Base-by-base conservation (phyloP, 1,140 invertebrate genomes). In the Neodiprion lecontei region DNA sequence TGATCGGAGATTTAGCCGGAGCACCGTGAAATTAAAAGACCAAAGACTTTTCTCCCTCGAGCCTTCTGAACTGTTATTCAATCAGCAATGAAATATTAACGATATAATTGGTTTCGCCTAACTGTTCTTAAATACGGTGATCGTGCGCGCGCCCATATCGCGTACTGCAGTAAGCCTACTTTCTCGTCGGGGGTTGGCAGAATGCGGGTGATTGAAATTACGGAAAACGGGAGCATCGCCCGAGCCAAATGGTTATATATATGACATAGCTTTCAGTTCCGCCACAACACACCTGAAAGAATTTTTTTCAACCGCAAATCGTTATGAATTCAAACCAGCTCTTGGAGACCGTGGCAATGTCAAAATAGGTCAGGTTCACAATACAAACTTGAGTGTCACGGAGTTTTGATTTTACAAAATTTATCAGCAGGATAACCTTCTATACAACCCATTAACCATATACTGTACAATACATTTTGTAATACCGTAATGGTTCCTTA, bases 11-110 rank as follows among this genome's bases (percentile, higher is more conserved):
- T 61, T 61, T 17, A 12, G 11, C 53, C 4, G 8, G 5, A 12
- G 8, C 9, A 61, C 11, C 53, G 53, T 61, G 4, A 61, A 61
- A 61, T 61, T 61, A 5, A 61, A 61, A 61, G 53, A 40, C 28
- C 5, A 40, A 40, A 40, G 28, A 40, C 28, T 40, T 40, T 40
- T 40, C 28, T 61, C 53, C 28, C 28, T 40, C 28, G 5, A 40
- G 28, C 28, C 28, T 40, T 40, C 2, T 40, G 28, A 40, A 40
- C 28, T 40, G 28, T 40, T 40, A 40, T 61, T 61, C 53, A 61
- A 61, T 61, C 53, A 61, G 53, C 53, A 61, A 61, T 61, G 53
- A 61, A 61, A 61, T 61, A 61, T 61, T 61, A 61, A 61, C 53
- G 11, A 61, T 61, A 61, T 61, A 61, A 61, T 61, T 61, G 53